These are phyloP conservation scores for Xenopus borealis DNA, from an alignment of 2,113 vertebrate genomes.

Conservation along the genomic window DNA sequence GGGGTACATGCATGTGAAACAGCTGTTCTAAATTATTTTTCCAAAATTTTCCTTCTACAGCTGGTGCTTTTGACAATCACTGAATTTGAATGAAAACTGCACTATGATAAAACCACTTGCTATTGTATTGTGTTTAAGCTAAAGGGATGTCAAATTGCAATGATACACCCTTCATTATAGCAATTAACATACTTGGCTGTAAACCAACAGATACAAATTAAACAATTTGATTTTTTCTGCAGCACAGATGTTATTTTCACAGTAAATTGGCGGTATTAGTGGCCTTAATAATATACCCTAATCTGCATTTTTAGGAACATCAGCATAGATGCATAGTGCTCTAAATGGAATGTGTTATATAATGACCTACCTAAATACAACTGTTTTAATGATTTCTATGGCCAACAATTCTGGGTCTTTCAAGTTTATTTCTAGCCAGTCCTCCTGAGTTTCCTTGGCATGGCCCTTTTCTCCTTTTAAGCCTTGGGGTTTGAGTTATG, in stretches of 20 bases:
- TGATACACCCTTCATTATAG: conserved; percentile 22
- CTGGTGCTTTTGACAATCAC: conserved; percentile 33
- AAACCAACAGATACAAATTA: background rate
- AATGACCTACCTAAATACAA: no score
- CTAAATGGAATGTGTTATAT: no score
- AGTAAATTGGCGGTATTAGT: no score
- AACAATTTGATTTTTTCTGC: background rate
- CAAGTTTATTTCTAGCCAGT: no score
- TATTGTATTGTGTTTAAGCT: conserved; percentile 21
- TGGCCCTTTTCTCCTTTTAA: no score
- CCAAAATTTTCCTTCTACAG: conserved; percentile 2
- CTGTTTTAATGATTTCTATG: no score
- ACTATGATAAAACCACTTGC: conserved; percentile 1
- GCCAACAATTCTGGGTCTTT: no score
- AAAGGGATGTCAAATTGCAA: conserved; percentile 16
- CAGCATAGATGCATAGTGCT: no score
- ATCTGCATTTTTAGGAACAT: no score
- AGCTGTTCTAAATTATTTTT: background rate
- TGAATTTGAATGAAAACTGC: conserved; percentile 30
- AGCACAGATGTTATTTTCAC: conserved; percentile 20
- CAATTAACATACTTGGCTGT: background rate
- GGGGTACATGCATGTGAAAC: conserved; percentile 16
- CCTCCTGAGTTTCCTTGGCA: no score
- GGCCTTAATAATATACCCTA: no score
- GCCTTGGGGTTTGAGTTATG: no score